Conservation (phyloP, 2,113 vertebrate genomes). For the Chloroceryle aenea region DNA sequence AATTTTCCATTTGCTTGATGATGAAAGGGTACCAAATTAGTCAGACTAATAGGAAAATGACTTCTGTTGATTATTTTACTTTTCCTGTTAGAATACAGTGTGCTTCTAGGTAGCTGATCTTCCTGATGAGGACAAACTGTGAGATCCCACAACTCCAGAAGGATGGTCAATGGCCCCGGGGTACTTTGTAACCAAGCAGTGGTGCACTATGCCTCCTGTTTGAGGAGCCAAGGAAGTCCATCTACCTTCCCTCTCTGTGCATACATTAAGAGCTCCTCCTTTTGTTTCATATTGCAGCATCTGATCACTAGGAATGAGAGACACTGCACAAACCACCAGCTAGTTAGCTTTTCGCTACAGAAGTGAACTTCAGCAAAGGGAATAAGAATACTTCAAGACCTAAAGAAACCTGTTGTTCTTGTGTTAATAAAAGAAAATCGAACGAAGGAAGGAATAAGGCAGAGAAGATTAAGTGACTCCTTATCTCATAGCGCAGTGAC, state of each 20-base stretch:
- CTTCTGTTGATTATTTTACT: background rate
- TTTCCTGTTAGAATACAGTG: background rate
- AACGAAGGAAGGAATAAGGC: constrained; percentile 8
- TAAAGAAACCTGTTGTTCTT: constrained; percentile 8
- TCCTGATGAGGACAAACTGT: background rate
- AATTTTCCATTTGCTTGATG: background rate
- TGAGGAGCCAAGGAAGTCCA: background rate
- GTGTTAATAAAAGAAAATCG: constrained; percentile 58
- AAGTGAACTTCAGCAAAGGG: background rate
- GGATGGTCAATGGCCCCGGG: background rate
- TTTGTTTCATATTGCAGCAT: background rate
- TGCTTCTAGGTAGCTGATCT: background rate
- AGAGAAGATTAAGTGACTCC: constrained; percentile 60
- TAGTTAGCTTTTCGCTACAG: background rate
- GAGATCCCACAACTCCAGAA: background rate
- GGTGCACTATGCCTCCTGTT: background rate
- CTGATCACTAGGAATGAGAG: background rate
- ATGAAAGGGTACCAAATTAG: background rate
- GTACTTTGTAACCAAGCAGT: background rate
- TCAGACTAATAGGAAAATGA: background rate
- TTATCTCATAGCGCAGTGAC: constrained; percentile 49
- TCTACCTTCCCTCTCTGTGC: background rate
- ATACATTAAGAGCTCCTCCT: background rate
- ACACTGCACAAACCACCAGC: fast-evolving
- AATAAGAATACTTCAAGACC: background rate